These are phyloP conservation scores for Pterocles gutturalis DNA, from an alignment of 2,113 vertebrate species.

Conservation along the genomic window DNA sequence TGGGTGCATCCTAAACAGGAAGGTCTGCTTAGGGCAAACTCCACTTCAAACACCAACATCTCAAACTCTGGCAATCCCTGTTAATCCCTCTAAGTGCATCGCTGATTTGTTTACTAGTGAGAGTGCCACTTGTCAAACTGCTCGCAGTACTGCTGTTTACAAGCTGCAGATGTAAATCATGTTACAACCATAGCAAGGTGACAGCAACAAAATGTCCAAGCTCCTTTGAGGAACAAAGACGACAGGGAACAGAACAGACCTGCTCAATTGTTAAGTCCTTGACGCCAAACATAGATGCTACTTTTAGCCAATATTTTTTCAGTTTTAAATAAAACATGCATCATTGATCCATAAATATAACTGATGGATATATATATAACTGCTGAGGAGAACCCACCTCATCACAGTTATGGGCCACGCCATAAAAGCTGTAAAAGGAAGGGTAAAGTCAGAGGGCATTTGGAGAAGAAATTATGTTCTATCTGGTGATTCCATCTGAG, in stretches of 20 bases:
- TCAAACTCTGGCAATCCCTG: not conserved
- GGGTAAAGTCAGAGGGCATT: not conserved
- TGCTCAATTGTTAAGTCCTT: not conserved
- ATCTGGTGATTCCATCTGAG: not conserved
- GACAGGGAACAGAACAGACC: not conserved
- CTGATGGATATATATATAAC: not conserved
- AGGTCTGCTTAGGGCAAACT: not conserved
- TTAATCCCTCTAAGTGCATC: not conserved
- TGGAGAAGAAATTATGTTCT: not conserved
- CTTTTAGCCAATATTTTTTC: not conserved
- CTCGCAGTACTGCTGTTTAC: not conserved
- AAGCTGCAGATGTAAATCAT: constrained; percentile 1
- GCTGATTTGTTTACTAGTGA: not conserved
- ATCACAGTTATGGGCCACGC: not conserved
- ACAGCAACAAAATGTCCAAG: constrained; percentile 4
- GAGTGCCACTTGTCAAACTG: constrained; percentile 27
- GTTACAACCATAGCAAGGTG: not conserved
- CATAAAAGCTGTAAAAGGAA: not conserved
- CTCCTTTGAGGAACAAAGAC: not conserved
- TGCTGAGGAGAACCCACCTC: not conserved
- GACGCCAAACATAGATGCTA: fast-evolving
- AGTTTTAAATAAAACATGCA: not conserved
- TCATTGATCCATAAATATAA: not conserved
- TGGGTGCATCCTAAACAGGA: not conserved
- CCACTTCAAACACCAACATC: not conserved